phyloP scores from a whole-genome alignment of 2,113 vertebrate genomes.

The Trochalopteron elliotii region DNA sequence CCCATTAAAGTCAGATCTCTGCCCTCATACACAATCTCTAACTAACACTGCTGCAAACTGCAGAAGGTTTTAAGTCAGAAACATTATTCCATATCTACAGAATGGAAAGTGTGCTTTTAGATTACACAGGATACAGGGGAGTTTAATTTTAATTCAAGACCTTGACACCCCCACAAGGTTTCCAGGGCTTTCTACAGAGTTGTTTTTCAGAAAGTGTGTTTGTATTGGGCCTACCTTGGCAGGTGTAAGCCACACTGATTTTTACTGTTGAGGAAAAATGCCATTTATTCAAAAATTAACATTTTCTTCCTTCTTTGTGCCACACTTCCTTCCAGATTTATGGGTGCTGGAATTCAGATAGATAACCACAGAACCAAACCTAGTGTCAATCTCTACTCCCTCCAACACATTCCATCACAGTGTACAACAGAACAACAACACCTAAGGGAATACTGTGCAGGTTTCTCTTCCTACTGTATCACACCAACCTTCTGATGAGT shows the following conservation, averaged over 20 bases:
- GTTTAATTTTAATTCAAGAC: not conserved
- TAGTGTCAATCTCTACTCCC: not conserved
- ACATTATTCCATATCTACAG: not conserved
- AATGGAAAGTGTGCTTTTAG: not conserved
- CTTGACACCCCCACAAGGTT: not conserved
- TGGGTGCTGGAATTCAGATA: not conserved
- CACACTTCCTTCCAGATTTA: not conserved
- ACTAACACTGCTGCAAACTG: not conserved
- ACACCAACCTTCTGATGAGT: not conserved
- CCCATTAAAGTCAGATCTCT: not conserved
- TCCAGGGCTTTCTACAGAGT: not conserved
- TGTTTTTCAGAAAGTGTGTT: not conserved
- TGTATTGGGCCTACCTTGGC: not conserved
- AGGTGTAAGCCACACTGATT: not conserved
- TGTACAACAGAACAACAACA: not conserved
- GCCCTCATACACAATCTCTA: not conserved
- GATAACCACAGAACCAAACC: not conserved
- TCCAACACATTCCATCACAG: not conserved
- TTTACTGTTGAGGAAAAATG: not conserved
- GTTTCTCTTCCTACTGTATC: not conserved
- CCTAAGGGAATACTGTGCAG: not conserved
- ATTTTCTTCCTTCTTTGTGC: not conserved
- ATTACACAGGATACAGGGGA: not conserved
- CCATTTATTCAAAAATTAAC: not conserved
- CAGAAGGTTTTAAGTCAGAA: not conserved